Evolutionary conservation across 92 coral and sea anemone genomes (phyloP).

Genomic region (Nematostella vectensis): DNA sequence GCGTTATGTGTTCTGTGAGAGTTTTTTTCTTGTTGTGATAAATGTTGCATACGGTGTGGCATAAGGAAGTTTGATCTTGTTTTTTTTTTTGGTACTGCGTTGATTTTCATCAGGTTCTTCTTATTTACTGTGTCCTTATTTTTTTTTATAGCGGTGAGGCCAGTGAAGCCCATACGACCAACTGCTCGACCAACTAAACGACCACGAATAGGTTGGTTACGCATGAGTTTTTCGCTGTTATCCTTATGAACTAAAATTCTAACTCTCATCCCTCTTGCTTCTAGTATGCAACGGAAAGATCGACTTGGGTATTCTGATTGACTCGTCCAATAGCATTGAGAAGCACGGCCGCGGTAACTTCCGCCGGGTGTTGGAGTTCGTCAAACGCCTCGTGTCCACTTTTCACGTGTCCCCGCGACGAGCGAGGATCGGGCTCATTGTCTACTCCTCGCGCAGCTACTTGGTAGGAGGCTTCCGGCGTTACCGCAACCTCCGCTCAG

Average conservation of each 20-base stretch:
- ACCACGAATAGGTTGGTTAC: too few species aligned
- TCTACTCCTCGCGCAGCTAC: slow-evolving; percentile 22
- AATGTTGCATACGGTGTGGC: too few species aligned
- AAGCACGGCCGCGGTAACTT: slow-evolving; percentile 21
- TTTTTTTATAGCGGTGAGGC: not conserved
- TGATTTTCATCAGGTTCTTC: too few species aligned
- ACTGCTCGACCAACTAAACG: not conserved
- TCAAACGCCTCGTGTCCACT: slow-evolving; percentile 37
- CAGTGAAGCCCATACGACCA: not conserved
- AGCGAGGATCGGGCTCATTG: slow-evolving; percentile 46
- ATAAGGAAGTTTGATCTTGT: too few species aligned
- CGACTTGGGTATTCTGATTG: slow-evolving; percentile 67
- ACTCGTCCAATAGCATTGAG: slow-evolving; percentile 77
- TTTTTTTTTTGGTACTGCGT: too few species aligned
- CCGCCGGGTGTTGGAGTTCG: slow-evolving; percentile 34
- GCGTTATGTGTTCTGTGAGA: not conserved
- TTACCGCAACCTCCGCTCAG: slow-evolving; percentile 28
- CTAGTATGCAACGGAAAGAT: slow-evolving; percentile 55
- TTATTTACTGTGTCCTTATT: not conserved
- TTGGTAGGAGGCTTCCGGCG: slow-evolving; percentile 32
- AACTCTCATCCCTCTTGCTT: too few species aligned
- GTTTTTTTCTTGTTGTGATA: not conserved
- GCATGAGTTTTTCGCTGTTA: too few species aligned
- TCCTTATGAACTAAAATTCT: too few species aligned
- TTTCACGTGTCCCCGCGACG: slow-evolving; percentile 45